Base-by-base conservation (phyloP, 2,888 invertebrate species). In the Pimpla rufipes region DNA sequence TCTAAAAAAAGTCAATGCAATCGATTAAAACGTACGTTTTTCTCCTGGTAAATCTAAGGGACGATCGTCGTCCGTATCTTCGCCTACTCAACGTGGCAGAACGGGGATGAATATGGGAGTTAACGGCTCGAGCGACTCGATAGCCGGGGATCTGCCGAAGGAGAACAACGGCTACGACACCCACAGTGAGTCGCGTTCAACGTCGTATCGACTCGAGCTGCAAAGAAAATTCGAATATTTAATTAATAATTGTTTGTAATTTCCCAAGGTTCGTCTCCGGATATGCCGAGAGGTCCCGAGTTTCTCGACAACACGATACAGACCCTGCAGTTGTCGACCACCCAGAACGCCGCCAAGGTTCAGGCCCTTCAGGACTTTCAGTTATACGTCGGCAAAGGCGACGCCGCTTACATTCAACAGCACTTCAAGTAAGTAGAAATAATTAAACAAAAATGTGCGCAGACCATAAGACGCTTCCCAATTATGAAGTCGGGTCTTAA, bases 31-130 rank as follows among this genome's bases (percentile, higher is more conserved):
- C 57, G 29, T 42, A 67, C 37, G 35, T 37, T 37, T 67, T 50
- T 52, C 57, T 73, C 57, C 78, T 75, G 29, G 16, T 62, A 23
- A 40, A 79, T 83, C 70, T 75, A 59, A 93, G 93, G 93, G 93
- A 42, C 92, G 93, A 68, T 93, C 93, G 23, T 93, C 93, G n/a
- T 93, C 93, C 7, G 92, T 93, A 59, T 93, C 93, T 6, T 93
- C 94, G 42, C 93, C 93, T 11, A 93, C 93, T 5, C 93, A 93
- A 81, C 90, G 93, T 70, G 92, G 89, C 18, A 90, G 91, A 83
- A 88, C 89, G 18, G 91, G 90, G 29, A 89, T 89, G 52, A 91
- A 89, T 64, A 88, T 90, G 13, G 88, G 90, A 23, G 91, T 93
- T 2, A 93, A 93, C 68, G 93, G 93, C 68, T 92, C 93, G 10